These are phyloP conservation scores for Stenopsyche tienmushanensis DNA, from an alignment of 1,140 invertebrate species.

Conservation along the genomic window DNA sequence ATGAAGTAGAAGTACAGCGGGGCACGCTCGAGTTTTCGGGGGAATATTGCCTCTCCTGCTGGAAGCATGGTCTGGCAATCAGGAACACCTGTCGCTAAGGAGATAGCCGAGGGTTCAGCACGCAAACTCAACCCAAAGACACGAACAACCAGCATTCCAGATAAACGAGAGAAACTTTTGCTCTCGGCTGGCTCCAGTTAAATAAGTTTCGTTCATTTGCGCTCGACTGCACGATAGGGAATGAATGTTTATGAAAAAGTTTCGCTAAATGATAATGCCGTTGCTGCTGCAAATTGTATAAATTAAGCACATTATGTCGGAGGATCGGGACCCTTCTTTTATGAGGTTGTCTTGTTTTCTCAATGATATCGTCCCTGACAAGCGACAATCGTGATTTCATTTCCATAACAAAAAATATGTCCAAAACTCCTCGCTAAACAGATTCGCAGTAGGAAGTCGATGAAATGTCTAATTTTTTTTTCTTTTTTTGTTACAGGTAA, in stretches of 20 bases:
- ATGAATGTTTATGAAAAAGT: slow-evolving; percentile 37
- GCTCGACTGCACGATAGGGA: slow-evolving; percentile 2
- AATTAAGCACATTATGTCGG: slow-evolving; percentile 15
- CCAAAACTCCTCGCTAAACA: not conserved
- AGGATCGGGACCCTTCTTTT: not conserved
- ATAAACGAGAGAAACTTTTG: slow-evolving; percentile 12
- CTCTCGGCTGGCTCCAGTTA: slow-evolving; percentile 5
- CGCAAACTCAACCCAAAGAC: slow-evolving; percentile 1
- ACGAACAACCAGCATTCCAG: not conserved
- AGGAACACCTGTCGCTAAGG: slow-evolving; percentile 39
- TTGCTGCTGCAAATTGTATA: slow-evolving; percentile 23
- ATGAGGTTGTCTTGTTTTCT: not conserved
- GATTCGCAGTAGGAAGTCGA: not conserved
- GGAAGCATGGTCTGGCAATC: too few species aligned
- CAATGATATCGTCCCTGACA: not conserved
- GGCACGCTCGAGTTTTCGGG: not conserved
- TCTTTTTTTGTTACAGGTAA: slow-evolving; percentile 15
- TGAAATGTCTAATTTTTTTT: not conserved
- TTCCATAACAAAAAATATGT: not conserved
- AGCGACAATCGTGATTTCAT: too few species aligned
- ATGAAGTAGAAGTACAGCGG: too few species aligned
- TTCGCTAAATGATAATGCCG: slow-evolving; percentile 29
- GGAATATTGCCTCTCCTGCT: not conserved
- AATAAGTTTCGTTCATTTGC: slow-evolving; percentile 20
- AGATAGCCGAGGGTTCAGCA: slow-evolving; percentile 17